A percentile compares a stretch with the other conserved stretches of the same genome.
Evolutionary conservation across 1,140 invertebrate species (phyloP).

Genomic region (Bombus confusus): DNA sequence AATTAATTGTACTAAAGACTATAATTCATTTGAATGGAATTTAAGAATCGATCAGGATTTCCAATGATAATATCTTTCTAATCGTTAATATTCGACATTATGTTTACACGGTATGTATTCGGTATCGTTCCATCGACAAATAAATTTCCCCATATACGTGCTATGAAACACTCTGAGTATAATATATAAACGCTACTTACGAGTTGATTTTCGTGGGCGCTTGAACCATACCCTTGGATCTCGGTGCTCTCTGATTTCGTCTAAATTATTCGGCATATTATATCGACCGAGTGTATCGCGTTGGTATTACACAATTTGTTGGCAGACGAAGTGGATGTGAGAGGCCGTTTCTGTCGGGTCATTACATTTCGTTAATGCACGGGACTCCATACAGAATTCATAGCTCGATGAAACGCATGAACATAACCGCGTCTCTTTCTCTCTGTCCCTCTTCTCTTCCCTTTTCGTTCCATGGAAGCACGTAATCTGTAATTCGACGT

Average conservation of each 20-base stretch:
- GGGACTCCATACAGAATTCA: conserved; percentile 51
- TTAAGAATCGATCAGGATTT: not conserved
- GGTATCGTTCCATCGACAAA: not conserved
- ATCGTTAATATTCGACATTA: not conserved
- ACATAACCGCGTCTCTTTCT: not conserved
- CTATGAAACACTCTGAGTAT: not conserved
- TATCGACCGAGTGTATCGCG: conserved; percentile 13
- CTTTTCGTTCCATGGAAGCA: not conserved
- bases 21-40: not conserved
- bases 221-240: conserved; percentile 35
- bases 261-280: conserved; percentile 60
- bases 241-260: conserved; percentile 41
- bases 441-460: too few species aligned
- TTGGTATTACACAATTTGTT: conserved; percentile 51
- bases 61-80: not conserved
- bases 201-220: conserved; percentile 45
- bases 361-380: conserved; percentile 66
- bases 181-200: not conserved
- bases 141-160: not conserved
- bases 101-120: not conserved
- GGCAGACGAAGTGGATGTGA: conserved; percentile 51
- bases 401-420: conserved; percentile 27
- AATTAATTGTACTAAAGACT: not conserved
- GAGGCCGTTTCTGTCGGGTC: conserved; percentile 44
- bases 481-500: conserved; percentile 23